These are phyloP conservation scores for Conus canariensis DNA, from an alignment of 2,888 invertebrate species.

Conservation along the genomic window DNA sequence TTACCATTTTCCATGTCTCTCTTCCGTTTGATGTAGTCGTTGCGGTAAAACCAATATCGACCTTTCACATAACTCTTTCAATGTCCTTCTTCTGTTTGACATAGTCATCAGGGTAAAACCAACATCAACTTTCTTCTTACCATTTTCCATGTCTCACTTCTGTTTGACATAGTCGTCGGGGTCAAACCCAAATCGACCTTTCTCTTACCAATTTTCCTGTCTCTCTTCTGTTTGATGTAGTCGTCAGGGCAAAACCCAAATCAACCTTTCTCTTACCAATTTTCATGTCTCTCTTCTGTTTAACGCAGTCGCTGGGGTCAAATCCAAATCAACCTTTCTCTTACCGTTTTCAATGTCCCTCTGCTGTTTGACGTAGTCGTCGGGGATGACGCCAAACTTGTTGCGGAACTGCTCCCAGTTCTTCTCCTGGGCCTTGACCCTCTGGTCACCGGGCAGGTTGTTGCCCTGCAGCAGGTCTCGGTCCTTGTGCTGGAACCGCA, in stretches of 20 bases:
- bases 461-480: conserved; percentile 52
- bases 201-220: conserved; percentile 40
- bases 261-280: no score
- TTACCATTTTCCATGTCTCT: no score
- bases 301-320: no score
- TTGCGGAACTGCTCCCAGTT: conserved; percentile 43
- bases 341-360: conserved; percentile 40
- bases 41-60: no score
- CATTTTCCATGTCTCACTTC: no score
- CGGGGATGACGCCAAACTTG: conserved; percentile 45
- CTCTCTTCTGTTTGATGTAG: no score
- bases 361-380: conserved; percentile 59
- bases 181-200: neutral
- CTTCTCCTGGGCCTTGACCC: conserved; percentile 22
- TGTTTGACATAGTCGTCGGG: no score
- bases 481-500: conserved; percentile 44
- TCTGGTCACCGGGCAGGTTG: conserved; percentile 42
- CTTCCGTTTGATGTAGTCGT: no score
- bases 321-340: no score
- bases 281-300: no score
- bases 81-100: conserved; percentile 54
- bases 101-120: conserved; percentile 53
- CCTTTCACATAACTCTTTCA: no score
- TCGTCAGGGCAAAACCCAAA: no score
- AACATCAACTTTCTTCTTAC: conserved; percentile 49